phyloP scores from a whole-genome alignment of 2,888 invertebrate genomes.

The Spatulosminthurus flaviceps region DNA sequence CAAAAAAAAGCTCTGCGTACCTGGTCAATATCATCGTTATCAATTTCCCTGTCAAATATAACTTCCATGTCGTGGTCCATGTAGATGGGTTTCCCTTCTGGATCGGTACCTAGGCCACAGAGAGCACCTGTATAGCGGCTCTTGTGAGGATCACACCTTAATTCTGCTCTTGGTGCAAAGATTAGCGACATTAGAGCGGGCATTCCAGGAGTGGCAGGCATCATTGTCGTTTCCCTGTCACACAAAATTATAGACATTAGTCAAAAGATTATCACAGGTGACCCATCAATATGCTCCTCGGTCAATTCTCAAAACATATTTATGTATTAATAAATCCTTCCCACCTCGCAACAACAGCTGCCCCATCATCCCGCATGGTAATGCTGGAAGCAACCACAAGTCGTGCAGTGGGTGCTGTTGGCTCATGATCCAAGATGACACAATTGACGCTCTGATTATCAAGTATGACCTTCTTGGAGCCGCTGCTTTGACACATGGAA shows the following conservation, averaged over 20 bases:
- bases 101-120: slow-evolving; percentile 82
- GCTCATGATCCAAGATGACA: slow-evolving; percentile 82
- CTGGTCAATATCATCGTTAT: slow-evolving; percentile 68
- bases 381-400: slow-evolving; percentile 76
- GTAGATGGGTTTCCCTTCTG: slow-evolving; percentile 69
- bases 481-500: slow-evolving; percentile 72
- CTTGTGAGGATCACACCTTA: slow-evolving; percentile 50
- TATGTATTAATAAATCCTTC: not conserved
- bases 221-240: slow-evolving; percentile 77
- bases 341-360: slow-evolving; percentile 56
- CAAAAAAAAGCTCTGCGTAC: no score
- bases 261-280: no score
- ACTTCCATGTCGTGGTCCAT: slow-evolving; percentile 87
- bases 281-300: no score
- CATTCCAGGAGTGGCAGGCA: slow-evolving; percentile 88
- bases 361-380: slow-evolving; percentile 64
- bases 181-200: slow-evolving; percentile 79
- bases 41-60: slow-evolving; percentile 78
- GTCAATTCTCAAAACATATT: no score
- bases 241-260: not conserved
- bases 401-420: slow-evolving; percentile 72
- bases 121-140: slow-evolving; percentile 79
- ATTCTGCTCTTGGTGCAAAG: slow-evolving; percentile 83
- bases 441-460: slow-evolving; percentile 86
- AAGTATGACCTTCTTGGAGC: slow-evolving; percentile 72